phyloP scores from a whole-genome alignment of 35 echinoderm and acorn worm genomes.

The Eucidaris tribuloides region DNA sequence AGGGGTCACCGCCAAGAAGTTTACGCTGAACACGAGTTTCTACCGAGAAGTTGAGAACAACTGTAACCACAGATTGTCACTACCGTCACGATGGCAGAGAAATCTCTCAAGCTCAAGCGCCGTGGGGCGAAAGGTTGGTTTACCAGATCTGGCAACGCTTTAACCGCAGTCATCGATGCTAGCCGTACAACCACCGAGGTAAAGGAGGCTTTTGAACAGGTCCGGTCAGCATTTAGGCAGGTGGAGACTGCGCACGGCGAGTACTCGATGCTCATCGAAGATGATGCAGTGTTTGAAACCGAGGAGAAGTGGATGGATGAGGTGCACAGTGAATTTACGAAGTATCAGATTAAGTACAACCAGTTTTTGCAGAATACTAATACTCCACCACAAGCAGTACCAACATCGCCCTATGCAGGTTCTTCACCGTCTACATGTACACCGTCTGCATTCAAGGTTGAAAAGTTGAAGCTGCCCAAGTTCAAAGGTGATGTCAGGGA shows the following conservation, averaged over 20 bases:
- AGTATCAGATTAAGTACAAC: background rate
- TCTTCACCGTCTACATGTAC: background rate
- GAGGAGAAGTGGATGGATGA: slow-evolving; percentile 33
- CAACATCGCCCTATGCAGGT: background rate
- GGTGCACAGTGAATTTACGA: background rate
- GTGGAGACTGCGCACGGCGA: background rate
- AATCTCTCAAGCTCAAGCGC: slow-evolving; percentile 13
- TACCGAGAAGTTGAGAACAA: too few relatives aligned
- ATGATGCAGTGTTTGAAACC: slow-evolving; percentile 29
- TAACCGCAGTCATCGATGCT: background rate
- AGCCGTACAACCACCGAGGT: background rate
- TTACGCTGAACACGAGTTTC: too few relatives aligned
- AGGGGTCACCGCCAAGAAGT: too few relatives aligned
- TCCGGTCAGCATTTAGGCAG: background rate
- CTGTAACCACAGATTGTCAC: too few relatives aligned
- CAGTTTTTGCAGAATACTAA: background rate
- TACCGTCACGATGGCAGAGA: too few relatives aligned
- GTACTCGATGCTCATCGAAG: background rate
- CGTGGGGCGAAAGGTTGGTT: slow-evolving; percentile 4
- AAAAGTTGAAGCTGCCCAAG: slow-evolving; percentile 65
- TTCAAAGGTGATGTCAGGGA: slow-evolving; percentile 63
- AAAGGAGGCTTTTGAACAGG: background rate
- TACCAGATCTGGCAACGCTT: slow-evolving; percentile 1
- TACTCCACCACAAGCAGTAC: background rate
- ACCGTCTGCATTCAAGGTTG: slow-evolving; percentile 13